Evolutionary conservation across 2,888 invertebrate species (phyloP), one percentile per base, ranked within the genome.

Genomic region (Nomada fabriciana): DNA sequence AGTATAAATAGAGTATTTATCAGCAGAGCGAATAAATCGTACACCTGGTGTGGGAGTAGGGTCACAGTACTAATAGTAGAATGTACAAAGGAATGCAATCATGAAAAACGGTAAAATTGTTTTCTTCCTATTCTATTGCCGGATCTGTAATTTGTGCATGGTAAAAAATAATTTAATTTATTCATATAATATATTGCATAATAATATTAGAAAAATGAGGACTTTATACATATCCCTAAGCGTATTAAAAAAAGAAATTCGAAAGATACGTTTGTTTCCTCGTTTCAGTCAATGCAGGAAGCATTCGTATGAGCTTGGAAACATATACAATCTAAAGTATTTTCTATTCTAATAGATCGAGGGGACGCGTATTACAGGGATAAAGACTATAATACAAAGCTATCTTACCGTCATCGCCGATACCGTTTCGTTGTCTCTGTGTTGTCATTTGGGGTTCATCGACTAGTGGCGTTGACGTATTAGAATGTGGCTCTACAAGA

Each of bases 401-500:
- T n/a, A 65, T 86, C 93, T 92, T 88, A 94, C 94, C 94, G 78
- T 94, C 94, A 73, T 94, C 94, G 59, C 91, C 91, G 67, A 90
- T 90, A 64, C 90, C 91, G 74, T 91, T 93, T 74, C 93, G 91
- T 77, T 93, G 93, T 69, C 93, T 89, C 68, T 93, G 93, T 68
- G 90, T 92, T 47, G 91, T 90, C 89, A 94, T 91, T 84, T 91
- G 92, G 0, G 92, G 93, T 91, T 96, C 96, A 91, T 96, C 95
- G 69, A 95, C 96, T 80, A 96, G 94, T 81, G 96, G 96, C 79
- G 96, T 96, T 86, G 96, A 96, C 7, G 95, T 95, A 92, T 96
- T 95, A 78, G 97, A 96, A 94, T 96, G 96, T 64, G 96, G 95
- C 93, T 96, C 96, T 76, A 92, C 90, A 43, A 92, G 90, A 47